A percentile compares a stretch with the other conserved stretches of the same genome.
phyloP scores from a whole-genome alignment of 2,797 vertebrate species.

The Parauchenoglanis punctatus region DNA sequence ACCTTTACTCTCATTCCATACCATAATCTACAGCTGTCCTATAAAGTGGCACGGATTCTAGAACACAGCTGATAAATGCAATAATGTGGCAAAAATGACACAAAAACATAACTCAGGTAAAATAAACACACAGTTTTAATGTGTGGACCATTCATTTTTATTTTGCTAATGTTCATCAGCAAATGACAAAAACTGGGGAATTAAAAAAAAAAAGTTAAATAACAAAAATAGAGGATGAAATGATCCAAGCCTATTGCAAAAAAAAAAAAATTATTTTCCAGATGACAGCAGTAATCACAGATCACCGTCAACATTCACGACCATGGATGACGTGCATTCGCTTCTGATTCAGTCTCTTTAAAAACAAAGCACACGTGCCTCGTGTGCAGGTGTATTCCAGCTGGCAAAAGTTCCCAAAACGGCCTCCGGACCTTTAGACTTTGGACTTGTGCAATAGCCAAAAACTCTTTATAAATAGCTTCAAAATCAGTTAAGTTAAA shows the following conservation, averaged over 20 bases:
- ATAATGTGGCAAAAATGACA: not conserved
- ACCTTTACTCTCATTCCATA: slow-evolving; percentile 7
- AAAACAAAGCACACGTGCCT: not conserved
- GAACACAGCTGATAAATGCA: not conserved
- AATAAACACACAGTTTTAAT: not conserved
- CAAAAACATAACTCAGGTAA: not conserved
- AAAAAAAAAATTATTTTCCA: not conserved
- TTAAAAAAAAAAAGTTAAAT: not conserved
- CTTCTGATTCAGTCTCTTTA: not conserved
- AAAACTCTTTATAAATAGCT: slow-evolving; percentile 44
- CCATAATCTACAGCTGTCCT: not conserved
- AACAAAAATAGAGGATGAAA: not conserved
- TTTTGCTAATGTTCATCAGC: slow-evolving; percentile 16
- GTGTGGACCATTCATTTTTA: slow-evolving; percentile 8
- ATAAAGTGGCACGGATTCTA: not conserved
- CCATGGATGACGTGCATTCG: not conserved
- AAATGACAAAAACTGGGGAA: not conserved
- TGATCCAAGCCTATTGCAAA: no score
- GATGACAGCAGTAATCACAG: slow-evolving; percentile 42
- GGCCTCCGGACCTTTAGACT: not conserved
- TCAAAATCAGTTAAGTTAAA: slow-evolving; percentile 34
- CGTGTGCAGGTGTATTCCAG: not conserved
- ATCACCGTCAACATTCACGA: not conserved
- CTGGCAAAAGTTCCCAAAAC: not conserved
- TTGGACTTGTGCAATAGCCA: not conserved